Conservation (phyloP, 2,888 invertebrate species). For the Aspidiotus destructor region DNA sequence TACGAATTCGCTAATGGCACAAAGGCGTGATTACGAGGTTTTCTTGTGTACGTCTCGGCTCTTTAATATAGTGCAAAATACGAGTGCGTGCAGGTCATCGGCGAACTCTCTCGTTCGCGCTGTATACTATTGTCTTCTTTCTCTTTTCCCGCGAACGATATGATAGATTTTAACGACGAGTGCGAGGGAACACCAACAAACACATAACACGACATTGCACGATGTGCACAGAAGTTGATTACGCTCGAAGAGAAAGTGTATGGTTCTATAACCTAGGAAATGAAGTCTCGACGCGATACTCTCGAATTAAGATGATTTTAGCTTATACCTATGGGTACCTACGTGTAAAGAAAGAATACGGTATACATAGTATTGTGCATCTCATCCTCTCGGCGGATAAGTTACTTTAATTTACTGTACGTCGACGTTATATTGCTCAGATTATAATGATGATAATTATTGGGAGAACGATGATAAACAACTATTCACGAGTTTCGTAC, state of each 20-base stretch:
- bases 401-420: background rate
- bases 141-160: background rate
- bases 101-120: background rate
- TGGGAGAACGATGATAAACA: slow-evolving; percentile 18
- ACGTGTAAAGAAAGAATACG: slow-evolving; percentile 3
- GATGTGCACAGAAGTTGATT: slow-evolving; percentile 11
- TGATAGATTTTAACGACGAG: slow-evolving; percentile 6
- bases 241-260: slow-evolving; percentile 9
- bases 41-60: slow-evolving; percentile 8
- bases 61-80: slow-evolving; percentile 10
- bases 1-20: background rate
- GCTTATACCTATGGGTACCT: background rate
- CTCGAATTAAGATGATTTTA: slow-evolving; percentile 5
- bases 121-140: background rate
- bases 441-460: slow-evolving; percentile 19
- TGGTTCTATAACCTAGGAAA: background rate
- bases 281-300: background rate
- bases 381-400: background rate
- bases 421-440: slow-evolving; percentile 10
- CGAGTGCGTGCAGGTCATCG: slow-evolving; percentile 6
- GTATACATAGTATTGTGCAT: background rate
- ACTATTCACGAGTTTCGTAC: slow-evolving; percentile 13
- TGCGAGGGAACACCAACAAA: background rate
- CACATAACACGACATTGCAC: no score
- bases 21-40: background rate